These are phyloP conservation scores for Columbina picui DNA, from an alignment of 2,113 vertebrate genomes.

Conservation along the genomic window DNA sequence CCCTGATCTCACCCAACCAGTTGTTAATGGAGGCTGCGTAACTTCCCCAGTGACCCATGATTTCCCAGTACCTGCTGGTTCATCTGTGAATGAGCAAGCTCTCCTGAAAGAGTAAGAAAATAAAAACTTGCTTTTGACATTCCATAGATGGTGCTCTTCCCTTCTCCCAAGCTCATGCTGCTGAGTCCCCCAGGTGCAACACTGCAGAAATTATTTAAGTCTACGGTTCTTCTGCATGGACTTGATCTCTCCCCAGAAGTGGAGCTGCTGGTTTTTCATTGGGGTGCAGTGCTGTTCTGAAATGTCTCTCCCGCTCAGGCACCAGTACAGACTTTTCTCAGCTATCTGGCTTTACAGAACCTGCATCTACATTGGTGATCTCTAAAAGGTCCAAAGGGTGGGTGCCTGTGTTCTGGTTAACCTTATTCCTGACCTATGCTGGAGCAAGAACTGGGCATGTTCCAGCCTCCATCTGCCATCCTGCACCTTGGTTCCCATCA, in stretches of 20 bases:
- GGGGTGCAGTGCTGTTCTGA: not conserved
- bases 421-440: not conserved
- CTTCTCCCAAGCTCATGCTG: not conserved
- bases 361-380: not conserved
- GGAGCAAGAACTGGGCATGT: not conserved
- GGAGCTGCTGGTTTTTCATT: not conserved
- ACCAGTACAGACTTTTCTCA: not conserved
- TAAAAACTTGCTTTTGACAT: not conserved
- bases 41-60: not conserved
- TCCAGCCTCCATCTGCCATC: not conserved
- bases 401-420: not conserved
- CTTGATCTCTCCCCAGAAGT: not conserved
- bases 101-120: not conserved
- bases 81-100: not conserved
- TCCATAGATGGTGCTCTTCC: conserved; percentile 29
- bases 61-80: not conserved
- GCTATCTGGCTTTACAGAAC: not conserved
- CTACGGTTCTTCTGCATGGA: not conserved
- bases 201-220: not conserved
- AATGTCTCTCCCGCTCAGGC: not conserved
- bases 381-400: not conserved
- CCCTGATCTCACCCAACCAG: not conserved
- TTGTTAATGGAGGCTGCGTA: not conserved
- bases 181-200: not conserved
- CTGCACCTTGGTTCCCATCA: not conserved